Evolutionary conservation across 2,797 vertebrate genomes (phyloP).

Genomic region (Falco rusticolus): DNA sequence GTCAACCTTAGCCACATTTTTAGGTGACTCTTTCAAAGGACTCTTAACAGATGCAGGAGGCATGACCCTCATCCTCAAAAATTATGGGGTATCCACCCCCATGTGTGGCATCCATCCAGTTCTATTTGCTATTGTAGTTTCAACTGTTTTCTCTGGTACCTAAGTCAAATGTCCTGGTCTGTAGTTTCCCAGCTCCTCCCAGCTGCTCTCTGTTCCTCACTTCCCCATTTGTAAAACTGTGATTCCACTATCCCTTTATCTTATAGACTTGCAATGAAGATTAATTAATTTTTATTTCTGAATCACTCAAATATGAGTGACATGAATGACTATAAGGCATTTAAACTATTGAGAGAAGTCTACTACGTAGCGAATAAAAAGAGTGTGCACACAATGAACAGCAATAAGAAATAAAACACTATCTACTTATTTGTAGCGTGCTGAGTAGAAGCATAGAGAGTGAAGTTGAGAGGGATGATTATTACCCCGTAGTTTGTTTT

Average conservation of each 20-base stretch:
- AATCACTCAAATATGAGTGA: neutral
- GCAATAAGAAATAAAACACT: neutral
- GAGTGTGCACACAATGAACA: neutral
- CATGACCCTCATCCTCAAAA: neutral
- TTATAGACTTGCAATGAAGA: neutral
- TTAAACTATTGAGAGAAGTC: neutral
- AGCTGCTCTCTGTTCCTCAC: neutral
- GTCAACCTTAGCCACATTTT: neutral
- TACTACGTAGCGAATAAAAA: neutral
- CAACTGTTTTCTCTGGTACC: neutral
- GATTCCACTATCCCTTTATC: neutral
- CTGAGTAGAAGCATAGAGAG: neutral
- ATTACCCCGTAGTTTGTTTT: neutral
- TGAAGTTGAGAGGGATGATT: neutral
- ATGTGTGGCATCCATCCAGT: neutral
- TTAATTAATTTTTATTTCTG: neutral
- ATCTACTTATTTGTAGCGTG: neutral
- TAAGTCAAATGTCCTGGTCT: neutral
- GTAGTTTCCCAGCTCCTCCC: neutral
- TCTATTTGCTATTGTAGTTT: neutral
- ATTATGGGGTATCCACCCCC: neutral
- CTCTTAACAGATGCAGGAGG: neutral
- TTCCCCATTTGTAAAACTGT: neutral
- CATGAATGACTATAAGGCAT: neutral
- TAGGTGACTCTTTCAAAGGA: neutral